Base-by-base conservation (phyloP, 2,113 vertebrate species). In the Phyllostomus hastatus region DNA sequence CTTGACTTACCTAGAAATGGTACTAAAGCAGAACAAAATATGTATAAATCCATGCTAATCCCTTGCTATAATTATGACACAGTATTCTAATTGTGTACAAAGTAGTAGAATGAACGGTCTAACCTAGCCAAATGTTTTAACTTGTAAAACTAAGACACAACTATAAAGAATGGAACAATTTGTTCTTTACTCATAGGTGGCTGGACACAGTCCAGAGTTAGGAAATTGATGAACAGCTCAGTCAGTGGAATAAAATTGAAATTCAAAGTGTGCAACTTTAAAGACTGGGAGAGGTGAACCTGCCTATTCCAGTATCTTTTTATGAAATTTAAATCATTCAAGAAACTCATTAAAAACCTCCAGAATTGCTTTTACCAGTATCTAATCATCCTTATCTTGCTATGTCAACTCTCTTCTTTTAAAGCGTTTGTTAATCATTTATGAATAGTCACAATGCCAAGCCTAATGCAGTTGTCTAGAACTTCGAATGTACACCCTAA, bases 81-180 rank as follows among this genome's bases (percentile, higher is more conserved):
- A 88, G 52, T 64, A 86, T 69, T 76, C 46, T 88, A 94, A 92
- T 33, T 66, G 61, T 72, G 15, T 61, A 59, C 31, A 78, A 95
- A 90, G 17, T 81, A 72, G 61, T 26, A 91, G 73, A 41, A 93
- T 57, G 88, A 94, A 88, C 70, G 17, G 43, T 72, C 67, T 61
- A 78, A 78, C 17, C n/a, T 43, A 54, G 38, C 7, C 52, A 69
- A 54, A 95, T n/a, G 35, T 92, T 81, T 54, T 41, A 59, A 41
- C 43, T 48, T 82, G 61, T 91, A 91, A 95, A 96, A 91, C 35
- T 83, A 81, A 82, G 54, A 43, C 64, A 76, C 54, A 91, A 54
- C 43, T 76, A 10, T 43, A 87, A 93, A 92, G 35, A 90, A 75
- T 50, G 52, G 24, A 88, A 96, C 70, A 66, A 35, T 70, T 22